These are phyloP conservation scores for Sthenelais limicola DNA, from an alignment of 2,888 invertebrate species.

Conservation along the genomic window DNA sequence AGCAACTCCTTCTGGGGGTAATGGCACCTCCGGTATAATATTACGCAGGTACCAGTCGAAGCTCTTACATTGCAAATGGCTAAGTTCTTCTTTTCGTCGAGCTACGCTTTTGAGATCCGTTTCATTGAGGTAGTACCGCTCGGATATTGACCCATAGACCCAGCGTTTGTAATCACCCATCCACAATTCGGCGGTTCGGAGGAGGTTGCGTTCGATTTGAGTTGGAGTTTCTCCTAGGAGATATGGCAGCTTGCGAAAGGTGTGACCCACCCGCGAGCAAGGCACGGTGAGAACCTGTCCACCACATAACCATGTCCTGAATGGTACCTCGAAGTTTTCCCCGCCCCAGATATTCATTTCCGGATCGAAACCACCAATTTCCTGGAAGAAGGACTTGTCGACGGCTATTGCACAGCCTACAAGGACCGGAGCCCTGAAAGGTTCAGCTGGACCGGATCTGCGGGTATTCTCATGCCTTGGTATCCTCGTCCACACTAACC, in stretches of 20 bases:
- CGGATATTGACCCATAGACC: constrained; percentile 33
- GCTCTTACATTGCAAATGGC: constrained; percentile 5
- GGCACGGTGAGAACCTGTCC: constrained; percentile 50
- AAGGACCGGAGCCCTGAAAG: constrained; percentile 47
- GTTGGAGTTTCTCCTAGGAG: constrained; percentile 38
- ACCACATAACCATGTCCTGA: constrained; percentile 52
- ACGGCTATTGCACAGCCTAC: constrained; percentile 50
- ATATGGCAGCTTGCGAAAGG: constrained; percentile 51
- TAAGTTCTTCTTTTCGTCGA: background rate
- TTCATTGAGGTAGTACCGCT: background rate
- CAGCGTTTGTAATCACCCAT: constrained; percentile 36
- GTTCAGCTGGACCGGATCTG: constrained; percentile 40
- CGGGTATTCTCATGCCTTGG: constrained; percentile 21
- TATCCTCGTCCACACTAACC: constrained; percentile 20
- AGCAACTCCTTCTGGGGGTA: constrained; percentile 51
- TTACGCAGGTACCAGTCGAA: constrained; percentile 98
- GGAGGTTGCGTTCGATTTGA: constrained; percentile 48
- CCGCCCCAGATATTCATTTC: constrained; percentile 52
- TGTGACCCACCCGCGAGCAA: constrained; percentile 52
- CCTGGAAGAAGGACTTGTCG: constrained; percentile 44
- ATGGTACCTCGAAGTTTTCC: constrained; percentile 51
- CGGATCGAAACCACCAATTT: constrained; percentile 46
- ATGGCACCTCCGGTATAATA: constrained; percentile 86
- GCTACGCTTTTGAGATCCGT: background rate
- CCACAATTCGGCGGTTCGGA: constrained; percentile 49